phyloP scores from a whole-genome alignment of 2,888 invertebrate genomes.

The Hydriomena furcata region DNA sequence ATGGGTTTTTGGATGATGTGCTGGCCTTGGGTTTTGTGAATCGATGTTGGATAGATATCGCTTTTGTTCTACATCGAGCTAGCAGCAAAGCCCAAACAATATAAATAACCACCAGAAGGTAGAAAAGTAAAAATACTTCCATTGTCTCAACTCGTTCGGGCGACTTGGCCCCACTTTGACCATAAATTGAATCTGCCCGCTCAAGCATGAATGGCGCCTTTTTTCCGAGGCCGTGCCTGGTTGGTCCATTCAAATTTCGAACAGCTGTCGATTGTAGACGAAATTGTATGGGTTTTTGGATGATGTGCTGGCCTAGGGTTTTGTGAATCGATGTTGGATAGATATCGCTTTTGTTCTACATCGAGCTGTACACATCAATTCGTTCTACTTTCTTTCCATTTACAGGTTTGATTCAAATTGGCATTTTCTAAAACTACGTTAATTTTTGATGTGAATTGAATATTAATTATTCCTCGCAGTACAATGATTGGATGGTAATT shows the following conservation, averaged over 20 bases:
- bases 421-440: neutral
- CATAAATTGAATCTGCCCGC: conserved; percentile 44
- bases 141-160: conserved; percentile 20
- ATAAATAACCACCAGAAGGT: neutral
- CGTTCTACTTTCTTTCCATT: conserved; percentile 9
- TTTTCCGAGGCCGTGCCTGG: conserved; percentile 29
- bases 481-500: too few species aligned
- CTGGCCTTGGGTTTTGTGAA: conserved; percentile 10
- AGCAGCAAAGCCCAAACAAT: neutral
- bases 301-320: conserved; percentile 15
- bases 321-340: conserved; percentile 5
- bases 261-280: conserved; percentile 43
- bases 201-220: conserved; percentile 37
- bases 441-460: neutral
- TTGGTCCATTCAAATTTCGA: conserved; percentile 51
- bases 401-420: neutral
- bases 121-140: conserved; percentile 7
- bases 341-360: conserved; percentile 1
- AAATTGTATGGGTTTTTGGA: conserved; percentile 20
- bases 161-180: conserved; percentile 45
- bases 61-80: neutral
- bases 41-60: conserved; percentile 4
- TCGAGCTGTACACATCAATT: conserved; percentile 2
- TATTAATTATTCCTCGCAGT: too few species aligned
- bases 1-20: conserved; percentile 18